Conservation (phyloP, 2,888 invertebrate genomes). For the Trachelus stipa region DNA sequence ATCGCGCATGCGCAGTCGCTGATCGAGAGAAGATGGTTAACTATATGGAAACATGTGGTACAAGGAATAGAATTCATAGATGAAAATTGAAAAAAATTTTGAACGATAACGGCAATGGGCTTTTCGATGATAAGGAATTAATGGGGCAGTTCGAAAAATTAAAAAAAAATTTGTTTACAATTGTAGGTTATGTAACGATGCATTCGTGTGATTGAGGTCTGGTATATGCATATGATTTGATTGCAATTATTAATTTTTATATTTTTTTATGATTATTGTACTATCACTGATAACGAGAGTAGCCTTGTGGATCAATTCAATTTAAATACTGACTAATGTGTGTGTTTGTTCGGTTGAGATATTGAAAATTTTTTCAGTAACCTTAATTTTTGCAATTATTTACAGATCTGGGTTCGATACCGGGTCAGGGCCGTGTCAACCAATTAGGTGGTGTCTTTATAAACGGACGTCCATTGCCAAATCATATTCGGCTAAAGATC, state of each 20-base stretch:
- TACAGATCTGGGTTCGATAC: conserved; percentile 61
- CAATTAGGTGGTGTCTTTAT: conserved; percentile 98
- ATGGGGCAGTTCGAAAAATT: neutral
- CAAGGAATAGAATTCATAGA: neutral
- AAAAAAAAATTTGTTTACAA: too few species aligned
- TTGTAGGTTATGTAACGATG: neutral
- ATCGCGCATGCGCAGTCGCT: neutral
- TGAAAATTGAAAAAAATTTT: neutral
- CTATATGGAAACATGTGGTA: neutral
- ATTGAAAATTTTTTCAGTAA: neutral
- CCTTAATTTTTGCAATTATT: conserved; percentile 4
- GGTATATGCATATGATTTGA: neutral
- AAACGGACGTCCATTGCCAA: conserved; percentile 96
- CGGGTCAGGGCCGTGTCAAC: conserved; percentile 95
- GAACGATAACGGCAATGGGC: neutral
- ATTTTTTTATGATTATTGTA: neutral
- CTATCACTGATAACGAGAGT: neutral
- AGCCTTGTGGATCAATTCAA: neutral
- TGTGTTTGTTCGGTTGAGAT: neutral
- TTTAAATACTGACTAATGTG: neutral
- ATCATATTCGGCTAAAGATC: conserved; percentile 93
- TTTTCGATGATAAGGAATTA: neutral
- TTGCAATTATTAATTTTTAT: neutral
- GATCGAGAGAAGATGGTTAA: neutral
- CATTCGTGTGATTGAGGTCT: neutral